Evolutionary conservation across 2,797 vertebrate species (phyloP).

Genomic region (Rhabdophis nuchalis): DNA sequence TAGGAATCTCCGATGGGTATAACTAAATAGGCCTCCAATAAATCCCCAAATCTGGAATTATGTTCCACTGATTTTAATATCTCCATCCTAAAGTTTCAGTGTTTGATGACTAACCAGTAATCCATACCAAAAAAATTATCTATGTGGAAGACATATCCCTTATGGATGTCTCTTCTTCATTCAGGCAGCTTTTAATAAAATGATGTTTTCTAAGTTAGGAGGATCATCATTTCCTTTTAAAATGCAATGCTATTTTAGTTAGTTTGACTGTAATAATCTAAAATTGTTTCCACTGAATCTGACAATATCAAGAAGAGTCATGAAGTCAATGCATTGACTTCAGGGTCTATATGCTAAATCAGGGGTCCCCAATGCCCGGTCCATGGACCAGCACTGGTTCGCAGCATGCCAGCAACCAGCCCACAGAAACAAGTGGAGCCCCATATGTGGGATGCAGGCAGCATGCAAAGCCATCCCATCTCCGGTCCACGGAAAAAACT

Average conservation of each 20-base stretch:
- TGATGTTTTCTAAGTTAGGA: not conserved
- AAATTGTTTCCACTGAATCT: not conserved
- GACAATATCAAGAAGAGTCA: not conserved
- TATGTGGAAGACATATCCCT: not conserved
- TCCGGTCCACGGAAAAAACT: no score
- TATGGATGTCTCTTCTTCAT: accelerated
- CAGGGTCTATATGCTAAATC: not conserved
- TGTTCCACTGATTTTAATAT: not conserved
- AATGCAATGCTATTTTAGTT: not conserved
- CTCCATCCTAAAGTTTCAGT: not conserved
- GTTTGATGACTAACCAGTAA: not conserved
- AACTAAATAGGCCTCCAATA: not conserved
- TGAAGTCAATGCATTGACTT: not conserved
- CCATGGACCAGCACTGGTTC: no score
- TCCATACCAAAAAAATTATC: conserved; percentile 36
- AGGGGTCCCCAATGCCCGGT: no score
- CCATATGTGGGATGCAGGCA: no score
- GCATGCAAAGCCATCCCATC: no score
- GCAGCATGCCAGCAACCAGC: no score
- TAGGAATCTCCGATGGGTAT: not conserved
- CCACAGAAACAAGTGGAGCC: no score
- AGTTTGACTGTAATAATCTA: not conserved
- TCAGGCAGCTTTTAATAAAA: not conserved
- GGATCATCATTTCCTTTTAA: not conserved
- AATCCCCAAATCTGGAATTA: not conserved